These are phyloP conservation scores for Pristionchus maxplancki DNA, from an alignment of 2,888 invertebrate genomes.

Conservation along the genomic window DNA sequence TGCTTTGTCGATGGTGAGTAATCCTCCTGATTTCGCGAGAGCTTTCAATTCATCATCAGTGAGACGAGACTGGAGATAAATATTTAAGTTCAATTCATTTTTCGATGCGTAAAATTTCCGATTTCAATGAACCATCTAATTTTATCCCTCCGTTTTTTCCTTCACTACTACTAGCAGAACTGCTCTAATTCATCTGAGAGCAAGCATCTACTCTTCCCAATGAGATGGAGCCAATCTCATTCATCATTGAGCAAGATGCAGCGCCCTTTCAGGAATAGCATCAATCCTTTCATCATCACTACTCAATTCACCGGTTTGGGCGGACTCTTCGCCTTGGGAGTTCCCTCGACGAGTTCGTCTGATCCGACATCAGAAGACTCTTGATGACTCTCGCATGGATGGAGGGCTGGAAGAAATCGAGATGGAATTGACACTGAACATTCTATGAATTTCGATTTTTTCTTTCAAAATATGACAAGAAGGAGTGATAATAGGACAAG, in stretches of 20 bases:
- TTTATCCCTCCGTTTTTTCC: not conserved
- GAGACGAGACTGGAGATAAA: not conserved
- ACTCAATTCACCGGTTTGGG: not conserved
- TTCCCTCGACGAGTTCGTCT: not conserved
- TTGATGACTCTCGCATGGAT: not conserved
- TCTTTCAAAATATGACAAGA: too few relatives aligned
- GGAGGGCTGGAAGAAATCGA: not conserved
- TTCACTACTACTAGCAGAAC: too few relatives aligned
- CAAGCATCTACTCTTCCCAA: not conserved
- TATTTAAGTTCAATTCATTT: too few relatives aligned
- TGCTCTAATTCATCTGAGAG: too few relatives aligned
- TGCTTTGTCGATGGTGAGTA: constrained; percentile 22
- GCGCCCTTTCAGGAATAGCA: not conserved
- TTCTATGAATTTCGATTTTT: not conserved
- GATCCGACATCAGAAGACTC: not conserved
- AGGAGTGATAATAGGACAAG: too few relatives aligned
- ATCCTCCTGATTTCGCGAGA: constrained; percentile 1
- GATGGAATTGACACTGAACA: too few relatives aligned
- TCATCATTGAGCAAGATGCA: not conserved
- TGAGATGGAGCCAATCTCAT: not conserved
- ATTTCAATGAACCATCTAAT: not conserved
- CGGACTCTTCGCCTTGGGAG: not conserved
- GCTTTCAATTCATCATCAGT: not conserved
- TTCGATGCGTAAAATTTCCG: too few relatives aligned
- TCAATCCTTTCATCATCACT: too few relatives aligned